A percentile compares a stretch with the other conserved stretches of the same genome.
These are phyloP conservation scores for Lacerta bilineata DNA, from an alignment of 2,797 vertebrate genomes.

Conservation along the genomic window DNA sequence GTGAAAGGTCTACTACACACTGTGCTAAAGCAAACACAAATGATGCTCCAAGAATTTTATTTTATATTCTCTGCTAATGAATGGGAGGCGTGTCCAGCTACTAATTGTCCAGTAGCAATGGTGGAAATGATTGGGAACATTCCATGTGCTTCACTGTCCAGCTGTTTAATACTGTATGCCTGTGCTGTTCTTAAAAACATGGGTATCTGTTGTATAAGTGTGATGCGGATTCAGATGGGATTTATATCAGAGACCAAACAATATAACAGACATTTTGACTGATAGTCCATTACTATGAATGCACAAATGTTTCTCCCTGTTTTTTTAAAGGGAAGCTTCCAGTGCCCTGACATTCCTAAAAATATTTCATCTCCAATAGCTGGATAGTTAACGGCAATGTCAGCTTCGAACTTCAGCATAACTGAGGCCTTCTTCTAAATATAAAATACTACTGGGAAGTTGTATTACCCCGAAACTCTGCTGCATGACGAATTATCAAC, in stretches of 20 bases:
- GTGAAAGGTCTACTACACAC: neutral
- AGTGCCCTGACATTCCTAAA: neutral
- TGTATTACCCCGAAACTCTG: neutral
- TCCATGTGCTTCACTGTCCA: neutral
- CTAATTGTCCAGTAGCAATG: neutral
- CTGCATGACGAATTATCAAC: neutral
- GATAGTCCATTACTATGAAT: neutral
- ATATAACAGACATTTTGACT: neutral
- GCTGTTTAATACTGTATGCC: neutral
- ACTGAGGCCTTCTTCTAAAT: neutral
- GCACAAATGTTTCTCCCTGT: neutral
- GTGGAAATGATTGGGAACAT: neutral
- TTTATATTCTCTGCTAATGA: neutral
- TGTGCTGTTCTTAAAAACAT: neutral
- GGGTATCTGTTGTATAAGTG: neutral
- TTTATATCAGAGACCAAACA: neutral
- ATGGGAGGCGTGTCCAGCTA: neutral
- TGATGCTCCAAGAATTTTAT: neutral
- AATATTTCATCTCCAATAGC: neutral
- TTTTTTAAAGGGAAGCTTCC: neutral
- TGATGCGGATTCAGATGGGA: neutral
- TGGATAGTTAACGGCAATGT: neutral
- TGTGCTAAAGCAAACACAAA: neutral
- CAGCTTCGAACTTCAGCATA: neutral
- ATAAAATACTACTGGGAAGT: neutral